Evolutionary conservation across 1,140 invertebrate species (phyloP), one percentile per base, ranked within the genome.

Genomic region (Cyphomyrmex costatus): DNA sequence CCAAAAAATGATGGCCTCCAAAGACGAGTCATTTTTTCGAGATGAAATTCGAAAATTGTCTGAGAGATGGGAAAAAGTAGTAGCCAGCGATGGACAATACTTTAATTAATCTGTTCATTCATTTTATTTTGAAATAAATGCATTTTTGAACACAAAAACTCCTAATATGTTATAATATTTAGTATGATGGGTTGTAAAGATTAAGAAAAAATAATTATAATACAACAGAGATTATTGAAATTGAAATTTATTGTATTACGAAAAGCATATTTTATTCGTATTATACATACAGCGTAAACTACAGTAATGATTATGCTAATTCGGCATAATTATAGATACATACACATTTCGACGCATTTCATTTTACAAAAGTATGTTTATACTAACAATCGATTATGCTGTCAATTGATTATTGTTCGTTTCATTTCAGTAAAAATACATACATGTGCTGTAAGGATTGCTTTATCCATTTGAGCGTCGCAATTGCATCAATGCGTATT

Each of bases 201-300:
- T 79, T 7, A 30, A 79, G 3, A 51, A n/a, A 30, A 53, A 33
- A 56, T 1, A 53, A 33, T 21, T 56, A 10, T 66, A 4, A 65
- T 42, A 21, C 10, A 42, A 42, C 63, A 66, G 21, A 74, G 19
- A 56, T 65, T n/a, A 65, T 65, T 33, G 1, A 74, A 58, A 51
- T 27, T 30, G n/a, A 79, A 71, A 60, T 33, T 7, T 74, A 27
- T 24, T 3, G 16, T 27, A 80, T 87, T 91, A 92, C 46, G 71
- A 92, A 92, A 93, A 88, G 74, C 42, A 84, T 88, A 86, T 86
- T 93, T 93, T 93, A 93, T 94, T 94, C 65, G 61, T 91, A 90
- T 91, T 89, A 93, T 91, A 93, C 76, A 90, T 89, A 78, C 73
- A 82, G 30, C 91, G 85, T 80, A 92, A 92, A 92, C 88, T 88